phyloP scores from a whole-genome alignment of 1,140 invertebrate genomes.

The Wasmannia auropunctata region DNA sequence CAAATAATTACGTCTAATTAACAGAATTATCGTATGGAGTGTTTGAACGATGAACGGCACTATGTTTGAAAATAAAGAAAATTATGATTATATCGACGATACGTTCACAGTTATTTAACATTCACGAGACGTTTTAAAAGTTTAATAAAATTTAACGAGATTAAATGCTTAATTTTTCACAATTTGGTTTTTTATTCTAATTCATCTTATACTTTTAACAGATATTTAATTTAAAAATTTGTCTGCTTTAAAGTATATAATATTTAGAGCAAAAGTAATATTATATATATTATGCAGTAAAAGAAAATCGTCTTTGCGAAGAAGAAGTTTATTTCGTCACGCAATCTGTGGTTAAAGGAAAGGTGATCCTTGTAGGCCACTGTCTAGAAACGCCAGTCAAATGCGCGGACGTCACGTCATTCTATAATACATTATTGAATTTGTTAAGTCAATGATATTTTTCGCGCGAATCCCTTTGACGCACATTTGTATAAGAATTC shows the following conservation, averaged over 20 bases:
- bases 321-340: neutral
- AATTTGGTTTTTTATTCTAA: neutral
- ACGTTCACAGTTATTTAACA: neutral
- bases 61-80: neutral
- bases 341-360: neutral
- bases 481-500: neutral
- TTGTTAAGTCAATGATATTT: neutral
- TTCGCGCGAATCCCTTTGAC: slow-evolving; percentile 13
- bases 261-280: neutral
- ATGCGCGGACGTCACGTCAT: neutral
- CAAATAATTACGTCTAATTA: neutral
- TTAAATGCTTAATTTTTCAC: neutral
- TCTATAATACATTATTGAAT: neutral
- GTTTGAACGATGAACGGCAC: neutral
- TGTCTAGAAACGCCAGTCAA: neutral
- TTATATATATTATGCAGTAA: too few species aligned
- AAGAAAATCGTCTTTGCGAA: neutral
- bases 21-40: neutral
- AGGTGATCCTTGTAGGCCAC: neutral
- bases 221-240: neutral
- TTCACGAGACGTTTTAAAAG: neutral
- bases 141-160: neutral
- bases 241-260: neutral
- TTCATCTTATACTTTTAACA: neutral
- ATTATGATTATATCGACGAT: neutral